Base-by-base conservation (phyloP, 2,888 invertebrate species). In the Orchestes rusci region DNA sequence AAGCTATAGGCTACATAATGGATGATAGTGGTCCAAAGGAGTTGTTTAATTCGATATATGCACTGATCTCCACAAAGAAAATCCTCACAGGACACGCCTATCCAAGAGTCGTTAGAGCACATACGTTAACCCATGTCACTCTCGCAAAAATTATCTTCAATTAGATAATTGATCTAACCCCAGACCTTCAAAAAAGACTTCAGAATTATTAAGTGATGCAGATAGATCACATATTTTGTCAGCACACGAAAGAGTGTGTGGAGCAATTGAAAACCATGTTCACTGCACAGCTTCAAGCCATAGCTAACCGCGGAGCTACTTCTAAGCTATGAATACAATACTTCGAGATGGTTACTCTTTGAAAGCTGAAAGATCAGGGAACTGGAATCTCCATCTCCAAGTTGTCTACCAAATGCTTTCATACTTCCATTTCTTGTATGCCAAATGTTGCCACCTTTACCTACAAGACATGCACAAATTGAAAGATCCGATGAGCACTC, bases 91-190 rank as follows among this genome's bases (percentile, higher is more conserved):
- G 23, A 23, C 5, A 23, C 5, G 23, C 23, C 10, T 23, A 23
- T 10, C 10, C 23, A 5, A 5, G 23, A 23, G 23, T 10, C 10
- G 23, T 23, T 10, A 23, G 23, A 23, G 23, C 23, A 5, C 23
- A 23, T 10, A 23, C 23, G 5, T 23, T 23, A 23, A 23, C 23
- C 10, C 38, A 45, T 41, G 32, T 46, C 19, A 30, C 45, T 45
- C 5, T 10, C 10, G 23, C 23, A 10, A 23, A 23, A 10, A 23
- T 23, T 23, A 10, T 23, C 23, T 7, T 23, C 10, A 23, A n/a
- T 56, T 56, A 23, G 7, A 7, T 10, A 5, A 7, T 23, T 5
- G 23, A 23, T 23, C 7, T 7, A 23, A n/a, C n/a, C n/a, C n/a
- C n/a, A n/a, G n/a, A n/a, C n/a, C n/a, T n/a, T n/a, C n/a, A n/a